These are phyloP conservation scores for Plagodis dolabraria DNA, from an alignment of 2,888 invertebrate species.

Conservation along the genomic window DNA sequence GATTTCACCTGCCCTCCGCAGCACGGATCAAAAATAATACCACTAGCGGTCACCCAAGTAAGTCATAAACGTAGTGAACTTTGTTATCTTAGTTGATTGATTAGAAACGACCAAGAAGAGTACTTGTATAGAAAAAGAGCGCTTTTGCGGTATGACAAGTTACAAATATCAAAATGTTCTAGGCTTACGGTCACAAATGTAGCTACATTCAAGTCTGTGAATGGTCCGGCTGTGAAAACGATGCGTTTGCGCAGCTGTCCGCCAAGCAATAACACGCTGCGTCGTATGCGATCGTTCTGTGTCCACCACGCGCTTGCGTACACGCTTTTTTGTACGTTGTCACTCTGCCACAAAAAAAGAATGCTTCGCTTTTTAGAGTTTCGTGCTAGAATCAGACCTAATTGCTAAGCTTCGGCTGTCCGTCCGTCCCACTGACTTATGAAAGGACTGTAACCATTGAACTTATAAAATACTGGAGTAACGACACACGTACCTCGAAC, in stretches of 20 bases:
- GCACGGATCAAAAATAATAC: too few species aligned
- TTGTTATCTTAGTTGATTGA: too few species aligned
- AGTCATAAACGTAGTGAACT: too few species aligned
- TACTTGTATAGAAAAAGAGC: too few species aligned
- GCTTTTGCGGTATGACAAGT: too few species aligned
- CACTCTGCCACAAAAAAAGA: conserved; percentile 46
- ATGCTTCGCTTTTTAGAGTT: neutral
- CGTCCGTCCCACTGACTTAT: too few species aligned
- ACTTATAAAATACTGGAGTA: neutral
- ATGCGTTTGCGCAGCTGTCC: conserved; percentile 61
- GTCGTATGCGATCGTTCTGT: conserved; percentile 51
- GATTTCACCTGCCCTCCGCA: too few species aligned
- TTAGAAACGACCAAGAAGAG: too few species aligned
- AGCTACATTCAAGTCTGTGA: conserved; percentile 59
- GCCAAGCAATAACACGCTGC: conserved; percentile 56
- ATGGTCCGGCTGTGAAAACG: conserved; percentile 62
- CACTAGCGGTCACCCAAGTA: too few species aligned
- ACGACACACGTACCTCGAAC: too few species aligned
- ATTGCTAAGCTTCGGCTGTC: too few species aligned
- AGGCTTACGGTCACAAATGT: conserved; percentile 17
- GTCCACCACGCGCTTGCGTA: conserved; percentile 69
- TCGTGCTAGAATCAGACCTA: neutral
- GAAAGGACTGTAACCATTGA: neutral
- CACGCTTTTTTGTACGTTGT: conserved; percentile 56
- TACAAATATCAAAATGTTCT: too few species aligned